These are phyloP conservation scores for Mactra quadrangularis DNA, from an alignment of 1,140 invertebrate species.

Conservation along the genomic window DNA sequence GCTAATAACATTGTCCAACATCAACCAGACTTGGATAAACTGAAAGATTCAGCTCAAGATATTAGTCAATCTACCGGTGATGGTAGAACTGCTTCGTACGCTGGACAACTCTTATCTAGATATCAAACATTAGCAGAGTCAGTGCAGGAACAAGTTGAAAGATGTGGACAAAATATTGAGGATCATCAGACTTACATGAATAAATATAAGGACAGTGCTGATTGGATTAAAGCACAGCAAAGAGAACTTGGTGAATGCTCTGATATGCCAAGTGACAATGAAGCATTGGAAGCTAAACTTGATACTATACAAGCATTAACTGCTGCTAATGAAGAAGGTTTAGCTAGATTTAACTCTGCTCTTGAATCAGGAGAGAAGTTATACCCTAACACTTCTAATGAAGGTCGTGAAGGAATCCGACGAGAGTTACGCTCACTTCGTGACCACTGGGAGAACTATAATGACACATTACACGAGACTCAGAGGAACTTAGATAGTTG, in stretches of 20 bases:
- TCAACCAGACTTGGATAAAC: slow-evolving; percentile 87
- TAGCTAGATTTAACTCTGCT: slow-evolving; percentile 90
- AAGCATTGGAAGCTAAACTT: slow-evolving; percentile 89
- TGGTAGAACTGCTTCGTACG: slow-evolving; percentile 91
- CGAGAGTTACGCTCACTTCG: slow-evolving; percentile 91
- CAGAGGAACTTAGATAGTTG: slow-evolving; percentile 93
- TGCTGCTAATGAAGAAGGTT: slow-evolving; percentile 87
- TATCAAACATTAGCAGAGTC: slow-evolving; percentile 88
- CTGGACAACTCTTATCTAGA: slow-evolving; percentile 90
- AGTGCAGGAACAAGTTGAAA: slow-evolving; percentile 78
- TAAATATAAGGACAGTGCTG: slow-evolving; percentile 82
- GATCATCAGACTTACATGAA: slow-evolving; percentile 78
- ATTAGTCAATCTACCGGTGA: slow-evolving; percentile 91
- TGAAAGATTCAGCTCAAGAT: slow-evolving; percentile 88
- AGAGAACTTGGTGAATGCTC: slow-evolving; percentile 87
- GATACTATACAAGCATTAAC: slow-evolving; percentile 72
- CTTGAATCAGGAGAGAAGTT: slow-evolving; percentile 94
- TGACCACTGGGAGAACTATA: slow-evolving; percentile 92
- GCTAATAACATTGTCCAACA: slow-evolving; percentile 87
- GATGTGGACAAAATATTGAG: slow-evolving; percentile 77
- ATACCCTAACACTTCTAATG: slow-evolving; percentile 93
- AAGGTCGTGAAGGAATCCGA: slow-evolving; percentile 93
- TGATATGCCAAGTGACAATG: slow-evolving; percentile 84
- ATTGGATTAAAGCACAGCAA: slow-evolving; percentile 87
- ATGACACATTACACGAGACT: slow-evolving; percentile 92